phyloP scores from a whole-genome alignment of 2,888 invertebrate species.

The Phanerotoma sp. region DNA sequence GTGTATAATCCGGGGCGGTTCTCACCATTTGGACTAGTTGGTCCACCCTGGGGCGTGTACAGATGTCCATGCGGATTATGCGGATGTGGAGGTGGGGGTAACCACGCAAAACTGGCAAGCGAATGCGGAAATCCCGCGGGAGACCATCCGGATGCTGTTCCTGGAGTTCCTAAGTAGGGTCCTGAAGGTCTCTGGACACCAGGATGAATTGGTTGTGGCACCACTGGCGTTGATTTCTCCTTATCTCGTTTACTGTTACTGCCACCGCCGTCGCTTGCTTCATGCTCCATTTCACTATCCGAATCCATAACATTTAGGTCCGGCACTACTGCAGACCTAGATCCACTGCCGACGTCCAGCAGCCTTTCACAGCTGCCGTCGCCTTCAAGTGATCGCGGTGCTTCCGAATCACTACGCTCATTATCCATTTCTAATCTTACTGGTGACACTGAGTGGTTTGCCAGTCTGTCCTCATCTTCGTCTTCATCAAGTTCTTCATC shows the following conservation, averaged over 20 bases:
- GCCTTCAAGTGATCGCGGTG: constrained; percentile 52
- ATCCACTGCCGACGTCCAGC: constrained; percentile 51
- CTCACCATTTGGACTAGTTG: constrained; percentile 56
- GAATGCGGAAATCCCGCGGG: constrained; percentile 56
- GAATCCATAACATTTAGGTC: constrained; percentile 56
- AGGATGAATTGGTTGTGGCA: constrained; percentile 68
- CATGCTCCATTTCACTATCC: constrained; percentile 49
- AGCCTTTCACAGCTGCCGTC: constrained; percentile 50
- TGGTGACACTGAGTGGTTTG: constrained; percentile 49
- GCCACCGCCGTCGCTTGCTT: constrained; percentile 42
- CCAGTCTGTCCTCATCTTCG: constrained; percentile 41
- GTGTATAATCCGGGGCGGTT: constrained; percentile 16
- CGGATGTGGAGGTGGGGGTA: constrained; percentile 64
- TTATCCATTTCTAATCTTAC: constrained; percentile 45
- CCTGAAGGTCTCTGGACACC: constrained; percentile 64
- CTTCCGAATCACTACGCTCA: constrained; percentile 53
- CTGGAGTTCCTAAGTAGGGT: constrained; percentile 63
- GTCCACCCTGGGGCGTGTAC: constrained; percentile 53
- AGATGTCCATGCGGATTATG: constrained; percentile 61
- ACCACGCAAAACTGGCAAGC: constrained; percentile 68
- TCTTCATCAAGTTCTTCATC: constrained; percentile 30
- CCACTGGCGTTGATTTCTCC: constrained; percentile 61
- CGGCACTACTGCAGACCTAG: constrained; percentile 54
- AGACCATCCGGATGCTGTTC: constrained; percentile 52
- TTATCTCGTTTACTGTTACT: constrained; percentile 40